phyloP scores from a whole-genome alignment of 2,113 vertebrate genomes.

The Phalacrocorax pelagicus region DNA sequence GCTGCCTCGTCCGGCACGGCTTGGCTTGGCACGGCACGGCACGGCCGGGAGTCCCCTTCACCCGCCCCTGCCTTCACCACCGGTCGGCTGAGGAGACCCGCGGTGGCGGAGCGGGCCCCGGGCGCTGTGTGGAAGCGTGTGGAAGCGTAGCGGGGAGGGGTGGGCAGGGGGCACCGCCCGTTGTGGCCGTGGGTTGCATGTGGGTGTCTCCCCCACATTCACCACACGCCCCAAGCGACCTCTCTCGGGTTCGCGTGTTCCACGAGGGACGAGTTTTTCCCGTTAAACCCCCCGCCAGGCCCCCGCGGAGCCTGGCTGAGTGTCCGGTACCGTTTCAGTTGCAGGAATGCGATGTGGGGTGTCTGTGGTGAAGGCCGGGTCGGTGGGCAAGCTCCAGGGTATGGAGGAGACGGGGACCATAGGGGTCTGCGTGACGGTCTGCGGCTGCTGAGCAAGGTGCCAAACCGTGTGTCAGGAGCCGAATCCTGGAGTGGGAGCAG shows the following conservation, averaged over 20 bases:
- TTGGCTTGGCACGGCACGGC: too few species aligned
- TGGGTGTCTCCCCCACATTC: too few species aligned
- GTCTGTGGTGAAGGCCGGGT: rapidly evolving
- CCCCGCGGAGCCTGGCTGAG: not conserved
- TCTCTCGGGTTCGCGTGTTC: not conserved
- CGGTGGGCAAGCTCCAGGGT: not conserved
- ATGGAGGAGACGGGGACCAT: rapidly evolving
- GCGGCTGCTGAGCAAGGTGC: rapidly evolving
- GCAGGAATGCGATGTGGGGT: not conserved
- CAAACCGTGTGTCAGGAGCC: not conserved
- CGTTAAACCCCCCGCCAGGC: rapidly evolving
- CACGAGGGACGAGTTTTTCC: not conserved
- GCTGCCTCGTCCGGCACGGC: too few species aligned
- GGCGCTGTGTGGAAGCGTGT: not conserved
- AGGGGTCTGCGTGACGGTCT: not conserved
- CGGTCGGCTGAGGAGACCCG: not conserved
- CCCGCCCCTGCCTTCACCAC: too few species aligned
- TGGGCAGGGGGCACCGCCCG: not conserved
- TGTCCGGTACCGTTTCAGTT: rapidly evolving
- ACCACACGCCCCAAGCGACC: not conserved
- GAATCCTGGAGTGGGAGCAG: rapidly evolving
- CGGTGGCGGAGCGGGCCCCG: not conserved
- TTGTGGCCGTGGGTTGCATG: not conserved
- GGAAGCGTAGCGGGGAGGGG: too few species aligned
- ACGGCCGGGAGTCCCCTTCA: too few species aligned